Percentiles rank a stretch among this genome's conserved stretches.
Conservation (phyloP, 2,888 invertebrate genomes). For the Catocala sponsa region DNA sequence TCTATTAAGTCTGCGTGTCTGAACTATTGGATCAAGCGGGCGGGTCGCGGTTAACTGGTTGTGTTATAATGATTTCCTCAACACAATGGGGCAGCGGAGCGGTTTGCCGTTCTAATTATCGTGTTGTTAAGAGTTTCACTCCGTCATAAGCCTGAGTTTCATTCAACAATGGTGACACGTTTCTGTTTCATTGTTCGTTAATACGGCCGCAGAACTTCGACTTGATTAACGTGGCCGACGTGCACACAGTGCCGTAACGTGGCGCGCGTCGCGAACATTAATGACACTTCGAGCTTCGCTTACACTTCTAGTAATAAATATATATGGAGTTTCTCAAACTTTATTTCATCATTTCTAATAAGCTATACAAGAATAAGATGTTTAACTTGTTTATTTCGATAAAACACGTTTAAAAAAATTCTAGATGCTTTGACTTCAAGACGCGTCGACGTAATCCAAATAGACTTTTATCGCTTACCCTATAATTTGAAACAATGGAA, state of each 20-base stretch:
- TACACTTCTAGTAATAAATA: conserved; percentile 37
- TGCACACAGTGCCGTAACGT: conserved; percentile 49
- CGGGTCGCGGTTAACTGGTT: conserved; percentile 40
- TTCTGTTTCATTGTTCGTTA: conserved; percentile 72
- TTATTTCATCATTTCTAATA: conserved; percentile 9
- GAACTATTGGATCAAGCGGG: conserved; percentile 14
- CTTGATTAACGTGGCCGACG: conserved; percentile 62
- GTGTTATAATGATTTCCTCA: conserved; percentile 50
- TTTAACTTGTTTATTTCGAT: too few species aligned
- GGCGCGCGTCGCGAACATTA: conserved; percentile 36
- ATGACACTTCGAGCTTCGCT: conserved; percentile 26
- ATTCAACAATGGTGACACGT: conserved; percentile 70
- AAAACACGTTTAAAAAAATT: too few species aligned
- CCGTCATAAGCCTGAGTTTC: conserved; percentile 61
- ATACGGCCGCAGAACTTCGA: conserved; percentile 64
- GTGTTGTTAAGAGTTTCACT: conserved; percentile 63
- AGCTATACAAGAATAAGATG: too few species aligned
- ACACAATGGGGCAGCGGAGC: conserved; percentile 53
- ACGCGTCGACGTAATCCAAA: too few species aligned
- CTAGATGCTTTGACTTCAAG: too few species aligned
- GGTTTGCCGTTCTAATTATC: conserved; percentile 67
- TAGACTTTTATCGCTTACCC: too few species aligned
- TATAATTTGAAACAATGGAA: too few species aligned
- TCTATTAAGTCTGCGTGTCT: conserved; percentile 15
- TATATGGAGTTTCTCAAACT: conserved; percentile 36